A percentile compares a stretch with the other conserved stretches of the same genome.
phyloP scores from a whole-genome alignment of 2,113 vertebrate genomes.

The Collichthys lucidus region DNA sequence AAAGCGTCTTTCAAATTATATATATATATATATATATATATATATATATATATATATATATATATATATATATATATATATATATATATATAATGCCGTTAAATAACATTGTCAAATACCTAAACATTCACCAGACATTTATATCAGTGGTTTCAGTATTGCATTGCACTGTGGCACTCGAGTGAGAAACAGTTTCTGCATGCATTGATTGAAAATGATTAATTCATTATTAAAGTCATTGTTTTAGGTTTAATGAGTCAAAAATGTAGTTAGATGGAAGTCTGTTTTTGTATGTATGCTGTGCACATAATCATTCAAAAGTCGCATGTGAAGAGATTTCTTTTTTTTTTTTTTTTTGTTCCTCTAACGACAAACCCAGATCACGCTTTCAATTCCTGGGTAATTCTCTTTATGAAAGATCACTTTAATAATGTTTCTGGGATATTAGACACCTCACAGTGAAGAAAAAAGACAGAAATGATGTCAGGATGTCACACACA shows the following conservation, averaged over 20 bases:
- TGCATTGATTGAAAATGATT: not conserved
- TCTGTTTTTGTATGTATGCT: not conserved
- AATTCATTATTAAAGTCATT: not conserved
- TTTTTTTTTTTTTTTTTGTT: too few species aligned
- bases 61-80: too few species aligned
- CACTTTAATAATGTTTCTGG: constrained; percentile 22
- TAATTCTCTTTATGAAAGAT: constrained; percentile 15
- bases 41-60: too few species aligned
- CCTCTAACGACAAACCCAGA: not conserved
- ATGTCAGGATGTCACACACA: constrained; percentile 40
- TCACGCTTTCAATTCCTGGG: constrained; percentile 2
- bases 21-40: too few species aligned
- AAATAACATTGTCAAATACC: not conserved
- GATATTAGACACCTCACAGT: constrained; percentile 9
- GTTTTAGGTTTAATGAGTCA: not conserved
- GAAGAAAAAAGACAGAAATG: constrained; percentile 8
- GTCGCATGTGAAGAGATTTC: too few species aligned
- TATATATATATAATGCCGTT: too few species aligned
- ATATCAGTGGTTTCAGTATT: not conserved
- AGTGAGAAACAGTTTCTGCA: not conserved
- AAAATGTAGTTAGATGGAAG: too few species aligned
- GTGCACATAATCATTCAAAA: not conserved
- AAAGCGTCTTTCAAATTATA: not conserved
- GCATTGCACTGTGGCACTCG: not conserved
- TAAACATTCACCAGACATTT: not conserved